Evolutionary conservation across 2,113 vertebrate genomes (phyloP).

Genomic region (Malurus melanocephalus): DNA sequence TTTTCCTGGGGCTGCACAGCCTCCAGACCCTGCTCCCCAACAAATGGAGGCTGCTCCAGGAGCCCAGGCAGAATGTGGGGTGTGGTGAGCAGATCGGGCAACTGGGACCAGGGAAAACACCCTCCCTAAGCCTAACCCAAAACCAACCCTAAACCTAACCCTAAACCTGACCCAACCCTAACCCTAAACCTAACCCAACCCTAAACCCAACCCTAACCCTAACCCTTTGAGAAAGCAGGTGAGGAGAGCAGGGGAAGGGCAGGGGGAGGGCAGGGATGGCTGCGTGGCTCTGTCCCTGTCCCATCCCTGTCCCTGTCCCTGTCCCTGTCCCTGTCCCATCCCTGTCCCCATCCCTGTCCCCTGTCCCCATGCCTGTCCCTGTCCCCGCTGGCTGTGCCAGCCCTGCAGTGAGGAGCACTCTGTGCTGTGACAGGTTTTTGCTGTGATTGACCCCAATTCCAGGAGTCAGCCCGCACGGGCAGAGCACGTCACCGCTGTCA

Average conservation of each 20-base stretch:
- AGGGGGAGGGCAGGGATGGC: background rate
- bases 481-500: fast-evolving
- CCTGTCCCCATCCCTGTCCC: no score
- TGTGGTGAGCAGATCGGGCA: background rate
- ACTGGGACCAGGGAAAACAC: fast-evolving
- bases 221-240: background rate
- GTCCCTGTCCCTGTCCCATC: no score
- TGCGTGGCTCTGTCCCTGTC: background rate
- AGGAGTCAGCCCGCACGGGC: background rate
- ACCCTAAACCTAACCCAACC: no score
- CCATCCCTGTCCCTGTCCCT: no score
- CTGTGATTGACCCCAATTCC: slow-evolving; percentile 45
- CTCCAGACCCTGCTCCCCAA: background rate
- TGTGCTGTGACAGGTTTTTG: background rate
- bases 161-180: no score
- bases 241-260: background rate
- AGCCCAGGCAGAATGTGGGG: background rate
- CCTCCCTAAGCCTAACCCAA: no score
- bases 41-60: background rate
- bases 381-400: background rate
- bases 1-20: fast-evolving
- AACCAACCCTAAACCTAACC: no score
- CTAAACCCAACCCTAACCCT: no score
- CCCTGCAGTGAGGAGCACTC: background rate
- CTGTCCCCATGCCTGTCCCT: background rate